Evolutionary conservation across 2,888 invertebrate genomes (phyloP), one percentile per base, ranked within the genome.

Genomic region (Thymelicus sylvestris): DNA sequence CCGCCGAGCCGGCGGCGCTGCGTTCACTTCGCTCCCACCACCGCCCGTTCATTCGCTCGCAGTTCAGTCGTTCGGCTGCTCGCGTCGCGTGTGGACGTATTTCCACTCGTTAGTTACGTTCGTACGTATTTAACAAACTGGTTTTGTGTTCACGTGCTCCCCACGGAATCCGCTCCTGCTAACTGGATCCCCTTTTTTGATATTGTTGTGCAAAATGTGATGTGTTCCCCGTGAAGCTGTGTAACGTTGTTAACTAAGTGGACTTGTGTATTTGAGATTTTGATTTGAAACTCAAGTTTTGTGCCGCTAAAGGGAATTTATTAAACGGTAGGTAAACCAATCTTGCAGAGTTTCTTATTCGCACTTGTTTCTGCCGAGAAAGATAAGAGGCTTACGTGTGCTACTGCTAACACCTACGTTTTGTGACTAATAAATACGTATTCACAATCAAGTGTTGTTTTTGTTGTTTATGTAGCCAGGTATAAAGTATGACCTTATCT

Each of bases 161-260:
- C 81, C 74, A 80, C 79, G 80, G 79, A 77, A 79, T 80, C 80
- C 76, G 77, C 76, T 78, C 79, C 77, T 76, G 75, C 78, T 77
- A 83, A 86, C 86, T 86, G 88, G 85, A 89, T 88, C 77, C 80
- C 81, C 83, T 84, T 83, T 79, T 80, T 80, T 86, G 83, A 82
- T 82, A 83, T 85, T 82, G 81, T 81, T 83, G 92, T 92, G 92
- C 90, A 90, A 92, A 92, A 92, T 92, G 93, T 93, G 93, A 93
- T 91, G 89, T 92, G 92, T 77, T 86, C 85, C 87, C 83, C 84
- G 79, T 90, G 86, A 89, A 71, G 87, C 87, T 86, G 91, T 92
- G 92, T 88, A 89, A 91, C 91, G 85, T 91, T 89, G 81, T 82
- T 82, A 12, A 57, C 31, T 57, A 31, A 89, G 91, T 92, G 92